Conservation (phyloP, 1,140 invertebrate species). For the Vanessa atalanta region DNA sequence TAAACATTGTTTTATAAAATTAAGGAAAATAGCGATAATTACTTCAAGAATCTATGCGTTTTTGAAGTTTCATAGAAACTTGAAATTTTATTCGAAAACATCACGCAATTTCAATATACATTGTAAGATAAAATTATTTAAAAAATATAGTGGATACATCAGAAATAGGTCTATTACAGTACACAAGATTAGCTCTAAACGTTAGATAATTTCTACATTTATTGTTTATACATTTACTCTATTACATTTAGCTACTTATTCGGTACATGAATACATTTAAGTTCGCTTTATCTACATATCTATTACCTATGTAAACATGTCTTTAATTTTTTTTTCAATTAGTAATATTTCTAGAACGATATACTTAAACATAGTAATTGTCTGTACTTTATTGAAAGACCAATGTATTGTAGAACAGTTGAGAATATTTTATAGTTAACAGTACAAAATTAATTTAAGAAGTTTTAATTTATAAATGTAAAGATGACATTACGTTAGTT, state of each 20-base stretch:
- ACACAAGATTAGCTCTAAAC: slow-evolving; percentile 58
- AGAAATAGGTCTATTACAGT: slow-evolving; percentile 54
- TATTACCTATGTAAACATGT: slow-evolving; percentile 56
- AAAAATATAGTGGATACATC: slow-evolving; percentile 50
- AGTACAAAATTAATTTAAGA: slow-evolving; percentile 12
- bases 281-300: slow-evolving; percentile 59
- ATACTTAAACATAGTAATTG: slow-evolving; percentile 29
- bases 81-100: slow-evolving; percentile 31
- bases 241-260: slow-evolving; percentile 56
- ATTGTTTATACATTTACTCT: slow-evolving; percentile 71
- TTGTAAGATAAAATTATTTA: slow-evolving; percentile 52
- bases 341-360: slow-evolving; percentile 13
- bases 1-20: slow-evolving; percentile 25
- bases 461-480: background rate
- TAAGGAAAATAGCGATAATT: slow-evolving; percentile 21
- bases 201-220: slow-evolving; percentile 62
- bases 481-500: slow-evolving; percentile 2
- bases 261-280: slow-evolving; percentile 66
- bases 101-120: slow-evolving; percentile 51
- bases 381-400: slow-evolving; percentile 19
- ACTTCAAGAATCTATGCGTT: slow-evolving; percentile 10
- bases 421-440: slow-evolving; percentile 7
- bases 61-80: slow-evolving; percentile 19
- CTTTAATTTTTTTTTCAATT: slow-evolving; percentile 28
- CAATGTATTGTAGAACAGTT: slow-evolving; percentile 1